phyloP scores from a whole-genome alignment of 2,888 invertebrate genomes.

The Falcaria lacertinaria region DNA sequence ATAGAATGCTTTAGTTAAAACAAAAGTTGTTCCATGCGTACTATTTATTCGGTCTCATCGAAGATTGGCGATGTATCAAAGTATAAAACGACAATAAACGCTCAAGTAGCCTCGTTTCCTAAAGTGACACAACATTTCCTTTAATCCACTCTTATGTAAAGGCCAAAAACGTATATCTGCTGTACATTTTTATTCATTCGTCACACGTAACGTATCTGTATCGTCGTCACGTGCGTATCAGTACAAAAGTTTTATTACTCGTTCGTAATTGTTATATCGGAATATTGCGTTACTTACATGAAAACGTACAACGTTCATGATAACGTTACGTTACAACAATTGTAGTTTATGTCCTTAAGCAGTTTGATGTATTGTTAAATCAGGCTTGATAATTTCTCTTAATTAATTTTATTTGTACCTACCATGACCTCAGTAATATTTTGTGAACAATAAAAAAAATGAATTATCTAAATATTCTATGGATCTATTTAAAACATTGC shows the following conservation, averaged over 20 bases:
- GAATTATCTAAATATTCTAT: too few relatives aligned
- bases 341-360: not conserved
- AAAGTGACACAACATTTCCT: conserved; percentile 52
- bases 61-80: conserved; percentile 32
- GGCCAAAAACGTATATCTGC: conserved; percentile 31
- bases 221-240: conserved; percentile 54
- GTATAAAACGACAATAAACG: conserved; percentile 39
- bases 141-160: conserved; percentile 44
- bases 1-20: too few relatives aligned
- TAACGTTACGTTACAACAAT: too few relatives aligned
- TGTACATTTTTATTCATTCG: conserved; percentile 52
- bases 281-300: conserved; percentile 33
- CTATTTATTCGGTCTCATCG: conserved; percentile 26
- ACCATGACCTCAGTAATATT: too few relatives aligned
- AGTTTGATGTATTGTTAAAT: not conserved
- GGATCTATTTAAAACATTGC: not conserved
- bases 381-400: too few relatives aligned
- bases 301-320: not conserved
- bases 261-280: conserved; percentile 55
- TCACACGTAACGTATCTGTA: conserved; percentile 64
- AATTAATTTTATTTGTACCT: too few relatives aligned
- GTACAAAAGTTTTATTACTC: conserved; percentile 63
- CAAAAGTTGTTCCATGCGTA: conserved; percentile 5
- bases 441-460: too few relatives aligned
- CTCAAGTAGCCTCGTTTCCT: conserved; percentile 48